Base-by-base conservation (phyloP, 2,888 invertebrate genomes). In the Standfussiana lucernea region DNA sequence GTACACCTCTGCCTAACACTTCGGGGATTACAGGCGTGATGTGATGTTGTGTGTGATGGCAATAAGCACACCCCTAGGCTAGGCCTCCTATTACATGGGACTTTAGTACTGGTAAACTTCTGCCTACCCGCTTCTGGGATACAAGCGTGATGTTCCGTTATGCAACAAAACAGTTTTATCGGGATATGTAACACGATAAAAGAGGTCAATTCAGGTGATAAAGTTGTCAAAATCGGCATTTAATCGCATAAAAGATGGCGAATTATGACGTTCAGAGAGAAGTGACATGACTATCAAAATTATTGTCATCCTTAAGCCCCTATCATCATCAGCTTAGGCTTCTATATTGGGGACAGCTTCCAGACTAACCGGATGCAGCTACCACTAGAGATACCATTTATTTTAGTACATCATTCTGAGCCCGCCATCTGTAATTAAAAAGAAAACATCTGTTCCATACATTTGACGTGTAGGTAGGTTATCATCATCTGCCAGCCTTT, bases 171-270 rank as follows among this genome's bases (percentile, higher is more conserved):
- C 21, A 35, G 21, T 56, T 15, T 77, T 59, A 74, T 75, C 73
- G n/a, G 66, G 32, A 75, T 79, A 59, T 18, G 15, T 66, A 32
- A 68, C 13, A 24, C 24, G 79, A 75, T 75, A 42, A 79, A 13
- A 21, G 50, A 61, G 75, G 75, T 75, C 75, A 75, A 18, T 64
- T 40, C 75, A 75, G 67, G 66, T 79, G 79, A 75, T 75, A 75
- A 75, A n/a, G 42, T 28, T 50, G 75, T 13, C 69, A 79, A 75
- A 75, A 28, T 50, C 28, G 18, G 18, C 11, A 45, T 45, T 45
- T 42, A 11, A 75, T 79, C 24, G 45, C 5, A n/a, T 35, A 42
- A 37, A 18, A 35, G 4, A 70, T 71, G 45, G 42, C 45, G 35
- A n/a, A 50, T 37, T 50, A 37, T 59, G 21, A 56, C 15, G n/a